Evolutionary conservation across 2,888 invertebrate genomes (phyloP), one percentile per base, ranked within the genome.

Genomic region (Lasioglossum villosulum): DNA sequence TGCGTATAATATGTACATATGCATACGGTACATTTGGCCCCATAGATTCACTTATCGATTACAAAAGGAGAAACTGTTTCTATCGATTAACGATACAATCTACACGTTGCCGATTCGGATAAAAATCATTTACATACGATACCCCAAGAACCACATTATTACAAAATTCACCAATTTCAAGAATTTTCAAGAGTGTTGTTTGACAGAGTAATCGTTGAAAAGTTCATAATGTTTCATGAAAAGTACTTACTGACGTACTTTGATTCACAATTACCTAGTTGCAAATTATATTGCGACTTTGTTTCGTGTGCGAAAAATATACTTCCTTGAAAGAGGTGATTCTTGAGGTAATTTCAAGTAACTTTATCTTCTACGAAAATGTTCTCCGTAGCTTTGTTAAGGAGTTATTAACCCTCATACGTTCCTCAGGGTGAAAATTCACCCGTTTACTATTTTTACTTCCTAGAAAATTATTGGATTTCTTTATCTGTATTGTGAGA

Each of bases 1-100:
- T 89, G 92, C 92, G 90, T 92, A 90, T 87, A 66, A 89, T 89
- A 91, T 91, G 83, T 91, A 94, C 90, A 93, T 78, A 74, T 66
- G 66, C 66, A 37, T 78, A 88, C 90, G 91, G 89, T 91, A 66
- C 66, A 66, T 19, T 66, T 66, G 66, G 34, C 34, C 34, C 66
- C 34, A 66, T 66, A 66, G 34, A 37, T 66, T 66, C 66, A 19
- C 63, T 63, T 63, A 63, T 4, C 19, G 66, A 16, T 63, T 27
- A 63, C 14, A 63, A 34, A 30, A 63, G 63, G 30, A 34, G 8
- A 30, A 63, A 1, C 30, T 34, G 16, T 30, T 63, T 27, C 14
- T 14, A 8, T 30, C 5, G 16, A 16, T 12, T 27, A 30, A 30
- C 30, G 27, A 30, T 63, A 63, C 27, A 63, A 63, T 30, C 27